Evolutionary conservation across 2,113 vertebrate genomes (phyloP).

Genomic region (Peromyscus maniculatus): DNA sequence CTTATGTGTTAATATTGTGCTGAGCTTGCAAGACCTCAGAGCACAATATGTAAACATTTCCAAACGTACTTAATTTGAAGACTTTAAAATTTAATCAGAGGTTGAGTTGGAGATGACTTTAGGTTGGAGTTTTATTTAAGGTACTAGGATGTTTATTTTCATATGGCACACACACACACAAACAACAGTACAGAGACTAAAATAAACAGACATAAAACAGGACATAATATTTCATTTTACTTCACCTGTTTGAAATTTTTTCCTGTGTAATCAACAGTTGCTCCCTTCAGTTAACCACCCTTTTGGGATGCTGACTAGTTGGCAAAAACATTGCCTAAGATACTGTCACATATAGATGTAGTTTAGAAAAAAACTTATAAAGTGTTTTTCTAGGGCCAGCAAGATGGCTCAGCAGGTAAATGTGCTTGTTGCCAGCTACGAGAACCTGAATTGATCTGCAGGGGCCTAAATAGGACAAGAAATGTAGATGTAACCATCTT

Average conservation of each 20-base stretch:
- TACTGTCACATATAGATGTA: fast-evolving
- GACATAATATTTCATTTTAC: neutral
- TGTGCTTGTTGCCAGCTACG: neutral
- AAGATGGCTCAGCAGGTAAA: no score
- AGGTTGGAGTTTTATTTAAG: neutral
- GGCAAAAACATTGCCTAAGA: neutral
- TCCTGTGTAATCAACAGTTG: neutral
- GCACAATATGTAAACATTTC: constrained; percentile 60
- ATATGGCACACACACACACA: no score
- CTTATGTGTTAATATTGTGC: constrained; percentile 25
- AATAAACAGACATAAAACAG: neutral
- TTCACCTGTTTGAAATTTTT: neutral
- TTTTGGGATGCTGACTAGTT: neutral
- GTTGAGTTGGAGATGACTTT: constrained; percentile 29
- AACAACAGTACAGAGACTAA: neutral
- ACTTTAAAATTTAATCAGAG: constrained; percentile 62
- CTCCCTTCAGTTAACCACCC: neutral
- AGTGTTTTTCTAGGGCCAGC: neutral
- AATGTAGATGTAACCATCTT: neutral
- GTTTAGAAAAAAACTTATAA: neutral
- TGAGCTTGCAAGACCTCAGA: constrained; percentile 12
- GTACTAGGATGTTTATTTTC: neutral
- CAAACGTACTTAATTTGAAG: constrained; percentile 52
- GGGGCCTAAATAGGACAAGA: neutral
- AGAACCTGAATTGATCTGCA: neutral